Conservation (phyloP, 64 coral and sea anemone genomes). For the Porites australiensis region DNA sequence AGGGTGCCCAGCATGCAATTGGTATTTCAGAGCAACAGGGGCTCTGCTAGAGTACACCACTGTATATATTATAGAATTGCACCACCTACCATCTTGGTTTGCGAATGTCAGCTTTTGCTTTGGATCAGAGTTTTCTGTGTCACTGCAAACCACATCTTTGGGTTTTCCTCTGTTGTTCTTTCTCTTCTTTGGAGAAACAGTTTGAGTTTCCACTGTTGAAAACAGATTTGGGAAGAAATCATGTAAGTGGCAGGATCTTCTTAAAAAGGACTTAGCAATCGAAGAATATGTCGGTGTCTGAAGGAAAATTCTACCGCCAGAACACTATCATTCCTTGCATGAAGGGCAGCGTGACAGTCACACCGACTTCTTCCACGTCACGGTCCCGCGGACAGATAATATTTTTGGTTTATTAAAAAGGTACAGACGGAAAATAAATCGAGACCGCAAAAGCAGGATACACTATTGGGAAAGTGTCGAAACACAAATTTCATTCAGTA, state of each 20-base stretch:
- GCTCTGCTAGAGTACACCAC: too few species aligned
- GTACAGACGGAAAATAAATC: not conserved
- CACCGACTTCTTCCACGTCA: too few species aligned
- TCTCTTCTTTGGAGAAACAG: constrained; percentile 83
- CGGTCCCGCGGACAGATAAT: too few species aligned
- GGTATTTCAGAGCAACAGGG: too few species aligned
- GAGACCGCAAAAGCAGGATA: not conserved
- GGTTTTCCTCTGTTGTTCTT: constrained; percentile 72
- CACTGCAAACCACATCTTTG: constrained; percentile 41
- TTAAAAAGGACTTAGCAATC: not conserved
- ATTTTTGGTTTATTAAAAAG: not conserved
- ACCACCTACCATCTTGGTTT: not conserved
- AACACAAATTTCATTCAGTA: not conserved
- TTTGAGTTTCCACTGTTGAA: not conserved
- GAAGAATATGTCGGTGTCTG: not conserved
- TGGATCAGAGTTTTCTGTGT: constrained; percentile 65
- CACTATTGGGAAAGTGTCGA: too few species aligned
- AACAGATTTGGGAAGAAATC: not conserved
- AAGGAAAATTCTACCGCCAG: not conserved
- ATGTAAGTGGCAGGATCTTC: not conserved
- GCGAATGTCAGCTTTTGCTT: constrained; percentile 28
- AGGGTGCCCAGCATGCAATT: too few species aligned
- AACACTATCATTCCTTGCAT: not conserved
- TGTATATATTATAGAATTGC: too few species aligned
- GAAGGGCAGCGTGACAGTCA: too few species aligned